Evolutionary conservation across 2,888 invertebrate genomes (phyloP), one percentile per base, ranked within the genome.

Genomic region (Odontomyia ornata): DNA sequence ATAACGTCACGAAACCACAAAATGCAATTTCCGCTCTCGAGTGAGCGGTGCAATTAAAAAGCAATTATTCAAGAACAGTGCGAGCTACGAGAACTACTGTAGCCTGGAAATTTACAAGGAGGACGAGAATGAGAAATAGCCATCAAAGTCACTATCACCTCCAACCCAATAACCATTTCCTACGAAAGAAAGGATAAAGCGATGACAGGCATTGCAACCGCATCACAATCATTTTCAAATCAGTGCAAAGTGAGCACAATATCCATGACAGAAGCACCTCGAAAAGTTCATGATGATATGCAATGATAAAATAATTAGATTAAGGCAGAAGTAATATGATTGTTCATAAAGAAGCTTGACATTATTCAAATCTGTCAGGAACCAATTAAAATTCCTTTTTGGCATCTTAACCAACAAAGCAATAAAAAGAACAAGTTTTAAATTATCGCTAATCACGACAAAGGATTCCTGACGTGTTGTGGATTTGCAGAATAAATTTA

Each of bases 1-100:
- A 65, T 65, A 15, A 13, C 25, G 25, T 21, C 23, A 46, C 30
- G 9, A 75, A 76, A 76, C 78, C 77, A 43, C 78, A 76, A 78
- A 78, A 78, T 78, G 76, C 78, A 78, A 78, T 78, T 78, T 78
- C 72, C 56, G 72, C 27, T 56, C 72, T 65, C 25, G 28, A 71
- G 65, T 72, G 43, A 76, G 57, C 64, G 28, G 72, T 64, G 78
- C 65, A 78, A 78, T 78, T 78, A 78, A 78, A 76, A 78, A 76
- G 72, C 78, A 72, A 78, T 78, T 78, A 78, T 78, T 78, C 78
- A 65, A 43, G 65, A 69, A 78, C 76, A 76, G 71, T 47, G 57
- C 21, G 67, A 46, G 11, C 65, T n/a, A n/a, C n/a, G n/a, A n/a
- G n/a, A n/a, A n/a, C n/a, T n/a, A n/a, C 65, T 67, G 56, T 56